Conservation (phyloP, 1,140 invertebrate species). For the Drosophila dunni region DNA sequence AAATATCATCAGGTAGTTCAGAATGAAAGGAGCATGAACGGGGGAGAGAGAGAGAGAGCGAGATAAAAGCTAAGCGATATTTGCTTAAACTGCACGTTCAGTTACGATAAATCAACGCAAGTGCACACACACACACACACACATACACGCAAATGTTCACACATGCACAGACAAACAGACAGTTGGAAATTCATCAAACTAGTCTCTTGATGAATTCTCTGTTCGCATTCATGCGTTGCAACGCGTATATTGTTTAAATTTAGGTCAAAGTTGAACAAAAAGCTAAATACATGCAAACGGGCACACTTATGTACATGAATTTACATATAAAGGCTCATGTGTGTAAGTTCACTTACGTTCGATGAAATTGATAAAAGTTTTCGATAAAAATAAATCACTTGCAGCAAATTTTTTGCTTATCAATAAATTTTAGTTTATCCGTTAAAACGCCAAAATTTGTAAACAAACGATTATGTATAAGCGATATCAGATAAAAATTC, state of each 20-base stretch:
- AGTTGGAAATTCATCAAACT: constrained; percentile 17
- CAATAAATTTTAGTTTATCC: constrained; percentile 1
- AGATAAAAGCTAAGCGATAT: constrained; percentile 50
- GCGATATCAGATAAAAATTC: not conserved
- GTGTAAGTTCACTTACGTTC: not conserved
- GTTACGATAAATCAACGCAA: constrained; percentile 10
- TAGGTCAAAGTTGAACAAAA: constrained; percentile 51
- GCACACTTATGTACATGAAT: not conserved
- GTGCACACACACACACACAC: constrained; percentile 11
- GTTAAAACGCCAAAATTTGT: not conserved
- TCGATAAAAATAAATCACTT: not conserved
- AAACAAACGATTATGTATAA: not conserved
- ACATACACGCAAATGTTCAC: not conserved
- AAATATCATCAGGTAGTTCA: constrained; percentile 22
- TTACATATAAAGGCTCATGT: not conserved
- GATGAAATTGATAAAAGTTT: constrained; percentile 5
- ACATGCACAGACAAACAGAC: not conserved
- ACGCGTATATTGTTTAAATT: constrained; percentile 14
- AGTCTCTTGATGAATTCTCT: constrained; percentile 1
- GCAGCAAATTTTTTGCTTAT: not conserved
- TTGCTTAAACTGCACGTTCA: constrained; percentile 58
- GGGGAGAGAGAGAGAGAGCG: not conserved
- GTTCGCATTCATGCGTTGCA: constrained; percentile 39
- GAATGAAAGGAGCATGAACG: constrained; percentile 26
- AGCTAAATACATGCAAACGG: not conserved